These are phyloP conservation scores for Pissodes strobi DNA, from an alignment of 1,140 invertebrate genomes.

Conservation along the genomic window DNA sequence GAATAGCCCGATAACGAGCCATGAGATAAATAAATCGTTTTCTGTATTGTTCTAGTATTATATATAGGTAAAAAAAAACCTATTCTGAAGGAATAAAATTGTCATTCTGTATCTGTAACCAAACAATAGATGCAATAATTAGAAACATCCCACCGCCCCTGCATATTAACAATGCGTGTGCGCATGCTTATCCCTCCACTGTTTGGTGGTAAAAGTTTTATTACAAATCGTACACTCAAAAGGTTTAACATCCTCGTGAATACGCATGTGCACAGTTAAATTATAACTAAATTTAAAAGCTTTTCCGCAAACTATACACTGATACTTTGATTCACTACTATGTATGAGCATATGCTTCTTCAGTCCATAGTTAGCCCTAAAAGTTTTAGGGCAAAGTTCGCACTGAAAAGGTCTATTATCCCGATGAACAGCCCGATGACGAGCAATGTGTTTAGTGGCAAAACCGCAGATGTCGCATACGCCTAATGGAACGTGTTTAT, in stretches of 20 bases:
- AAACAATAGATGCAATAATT: no score
- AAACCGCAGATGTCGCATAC: conserved; percentile 26
- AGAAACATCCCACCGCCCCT: no score
- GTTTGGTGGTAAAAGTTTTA: conserved; percentile 44
- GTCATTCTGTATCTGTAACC: no score
- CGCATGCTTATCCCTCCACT: conserved; percentile 28
- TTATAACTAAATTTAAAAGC: conserved; percentile 50
- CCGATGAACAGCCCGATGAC: conserved; percentile 13
- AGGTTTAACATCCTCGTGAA: conserved; percentile 72
- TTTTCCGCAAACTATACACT: conserved; percentile 35
- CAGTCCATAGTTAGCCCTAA: conserved; percentile 24
- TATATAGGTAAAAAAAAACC: no score
- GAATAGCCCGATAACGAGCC: conserved; percentile 9
- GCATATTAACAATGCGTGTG: conserved; percentile 22
- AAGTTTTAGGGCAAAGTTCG: conserved; percentile 60
- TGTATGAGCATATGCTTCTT: conserved; percentile 30
- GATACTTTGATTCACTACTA: conserved; percentile 12
- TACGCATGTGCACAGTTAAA: conserved; percentile 60
- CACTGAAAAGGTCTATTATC: conserved; percentile 71
- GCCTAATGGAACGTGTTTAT: conserved; percentile 11
- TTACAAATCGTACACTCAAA: conserved; percentile 65
- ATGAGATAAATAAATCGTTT: no score
- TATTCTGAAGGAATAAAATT: no score
- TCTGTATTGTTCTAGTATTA: no score
- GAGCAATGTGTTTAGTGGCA: conserved; percentile 21